Percentiles rank a stretch among this genome's conserved stretches.
phyloP scores from a whole-genome alignment of 2,113 vertebrate species.

The Marmota flaviventris region DNA sequence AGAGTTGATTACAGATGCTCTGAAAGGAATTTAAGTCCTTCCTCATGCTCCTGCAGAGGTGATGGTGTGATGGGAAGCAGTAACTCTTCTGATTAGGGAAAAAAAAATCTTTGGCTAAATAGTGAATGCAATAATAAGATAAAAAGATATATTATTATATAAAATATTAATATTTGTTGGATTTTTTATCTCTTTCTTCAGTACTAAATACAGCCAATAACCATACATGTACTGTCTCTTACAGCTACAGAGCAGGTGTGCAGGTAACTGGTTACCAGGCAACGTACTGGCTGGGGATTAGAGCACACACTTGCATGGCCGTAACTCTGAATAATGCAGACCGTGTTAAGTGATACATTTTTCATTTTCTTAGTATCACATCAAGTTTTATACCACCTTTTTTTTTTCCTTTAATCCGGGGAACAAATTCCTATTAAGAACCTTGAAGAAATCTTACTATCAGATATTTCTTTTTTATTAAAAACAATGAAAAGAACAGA shows the following conservation, averaged over 20 bases:
- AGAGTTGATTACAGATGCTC: conserved; percentile 82
- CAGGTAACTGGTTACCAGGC: conserved; percentile 93
- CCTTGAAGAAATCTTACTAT: conserved; percentile 83
- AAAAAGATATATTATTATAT: conserved; percentile 85
- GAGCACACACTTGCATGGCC: conserved; percentile 88
- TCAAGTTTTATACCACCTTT: conserved; percentile 82
- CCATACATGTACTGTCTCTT: conserved; percentile 85
- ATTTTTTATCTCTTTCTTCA: conserved; percentile 88
- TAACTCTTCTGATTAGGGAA: conserved; percentile 79
- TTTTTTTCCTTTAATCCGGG: conserved; percentile 81
- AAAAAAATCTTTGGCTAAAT: conserved; percentile 81
- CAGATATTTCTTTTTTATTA: conserved; percentile 87
- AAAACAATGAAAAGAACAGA: conserved; percentile 86
- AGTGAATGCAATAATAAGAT: conserved; percentile 79
- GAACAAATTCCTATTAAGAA: conserved; percentile 86
- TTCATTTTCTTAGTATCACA: conserved; percentile 88
- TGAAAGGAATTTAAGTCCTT: conserved; percentile 80
- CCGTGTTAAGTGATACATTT: conserved; percentile 91
- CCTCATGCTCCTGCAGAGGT: conserved; percentile 68
- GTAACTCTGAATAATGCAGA: conserved; percentile 92
- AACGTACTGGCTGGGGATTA: conserved; percentile 91
- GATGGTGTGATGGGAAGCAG: conserved; percentile 60
- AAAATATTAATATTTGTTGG: conserved; percentile 89
- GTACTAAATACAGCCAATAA: conserved; percentile 88
- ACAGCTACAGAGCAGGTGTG: conserved; percentile 88